phyloP scores from a whole-genome alignment of 2,888 invertebrate species.

The Himalopsyche kuldschensis region DNA sequence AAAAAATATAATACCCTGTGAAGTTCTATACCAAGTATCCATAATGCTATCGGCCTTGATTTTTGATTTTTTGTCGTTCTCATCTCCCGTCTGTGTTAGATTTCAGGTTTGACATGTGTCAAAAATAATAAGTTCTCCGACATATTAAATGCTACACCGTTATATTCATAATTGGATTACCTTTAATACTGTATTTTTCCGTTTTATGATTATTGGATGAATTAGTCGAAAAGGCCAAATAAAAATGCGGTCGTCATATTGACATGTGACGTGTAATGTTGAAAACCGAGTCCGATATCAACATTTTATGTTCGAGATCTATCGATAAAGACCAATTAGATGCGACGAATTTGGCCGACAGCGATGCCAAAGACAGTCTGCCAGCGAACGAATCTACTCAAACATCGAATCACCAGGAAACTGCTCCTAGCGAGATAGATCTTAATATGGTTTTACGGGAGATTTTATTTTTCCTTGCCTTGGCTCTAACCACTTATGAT shows the following conservation, averaged over 20 bases:
- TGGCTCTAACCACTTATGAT: conserved; percentile 69
- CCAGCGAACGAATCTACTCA: conserved; percentile 13
- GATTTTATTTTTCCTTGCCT: conserved; percentile 64
- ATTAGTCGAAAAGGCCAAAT: neutral
- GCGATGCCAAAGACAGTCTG: conserved; percentile 17
- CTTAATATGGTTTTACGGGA: conserved; percentile 65
- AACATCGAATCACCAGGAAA: neutral
- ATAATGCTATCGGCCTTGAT: neutral
- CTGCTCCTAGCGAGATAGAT: conserved; percentile 19
- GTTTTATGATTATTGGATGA: neutral
- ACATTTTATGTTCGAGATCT: conserved; percentile 10
- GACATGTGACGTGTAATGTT: conserved; percentile 32
- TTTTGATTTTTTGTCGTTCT: neutral
- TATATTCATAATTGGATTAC: conserved; percentile 1
- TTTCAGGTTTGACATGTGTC: conserved; percentile 7
- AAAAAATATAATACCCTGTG: too few relatives aligned
- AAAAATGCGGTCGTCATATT: neutral
- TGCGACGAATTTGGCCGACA: conserved; percentile 18
- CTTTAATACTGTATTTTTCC: neutral
- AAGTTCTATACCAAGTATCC: too few relatives aligned
- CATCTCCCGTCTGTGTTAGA: neutral
- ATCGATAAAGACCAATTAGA: conserved; percentile 23
- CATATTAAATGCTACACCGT: neutral
- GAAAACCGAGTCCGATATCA: conserved; percentile 13
- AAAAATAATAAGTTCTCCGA: neutral